Conservation (phyloP, 2,113 vertebrate species). For the Bostrychus sinensis region DNA sequence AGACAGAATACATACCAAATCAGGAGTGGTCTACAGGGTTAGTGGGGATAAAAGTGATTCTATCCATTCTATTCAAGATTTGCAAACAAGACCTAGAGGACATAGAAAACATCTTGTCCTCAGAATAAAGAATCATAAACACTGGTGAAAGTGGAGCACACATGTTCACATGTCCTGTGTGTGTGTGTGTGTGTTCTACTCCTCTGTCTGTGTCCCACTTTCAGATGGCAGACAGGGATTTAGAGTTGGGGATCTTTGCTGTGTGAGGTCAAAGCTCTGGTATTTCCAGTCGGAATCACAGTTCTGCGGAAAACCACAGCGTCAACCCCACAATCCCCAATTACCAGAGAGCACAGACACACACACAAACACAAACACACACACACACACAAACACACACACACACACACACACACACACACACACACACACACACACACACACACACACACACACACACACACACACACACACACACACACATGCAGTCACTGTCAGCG, state of each 20-base stretch:
- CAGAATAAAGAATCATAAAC: background rate
- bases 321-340: slow-evolving; percentile 46
- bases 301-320: slow-evolving; percentile 67
- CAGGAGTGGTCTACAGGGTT: too few relatives aligned
- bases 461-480: too few relatives aligned
- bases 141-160: background rate
- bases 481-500: background rate
- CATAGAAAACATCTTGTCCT: too few relatives aligned
- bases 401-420: too few relatives aligned
- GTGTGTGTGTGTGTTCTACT: slow-evolving; percentile 29
- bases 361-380: slow-evolving; percentile 10
- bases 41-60: too few relatives aligned
- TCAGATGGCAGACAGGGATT: slow-evolving; percentile 65
- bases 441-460: too few relatives aligned
- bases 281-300: slow-evolving; percentile 69
- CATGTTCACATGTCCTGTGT: slow-evolving; percentile 1
- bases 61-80: too few relatives aligned
- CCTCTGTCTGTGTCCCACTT: slow-evolving; percentile 34
- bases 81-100: too few relatives aligned
- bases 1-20: too few relatives aligned
- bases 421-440: too few relatives aligned
- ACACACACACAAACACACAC: background rate
- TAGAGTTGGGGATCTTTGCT: slow-evolving; percentile 60
- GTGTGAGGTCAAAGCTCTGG: slow-evolving; percentile 73
- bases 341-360: slow-evolving; percentile 24